A percentile compares a stretch with the other conserved stretches of the same genome.
Evolutionary conservation across 2,888 invertebrate species (phyloP).

Genomic region (Erebia palarica): DNA sequence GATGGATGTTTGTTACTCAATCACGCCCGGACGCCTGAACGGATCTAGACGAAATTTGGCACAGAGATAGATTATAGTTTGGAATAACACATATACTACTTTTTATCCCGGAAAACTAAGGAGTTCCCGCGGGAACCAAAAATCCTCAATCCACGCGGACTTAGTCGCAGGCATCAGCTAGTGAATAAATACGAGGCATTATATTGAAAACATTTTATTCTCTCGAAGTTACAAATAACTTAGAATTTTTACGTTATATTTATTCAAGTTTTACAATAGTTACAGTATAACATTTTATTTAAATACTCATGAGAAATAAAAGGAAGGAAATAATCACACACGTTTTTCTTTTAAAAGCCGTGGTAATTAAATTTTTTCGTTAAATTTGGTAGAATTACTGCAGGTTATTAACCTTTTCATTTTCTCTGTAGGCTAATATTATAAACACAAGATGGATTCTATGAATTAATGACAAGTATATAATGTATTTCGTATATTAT

Average conservation of each 20-base stretch:
- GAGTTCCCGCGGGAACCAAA: too few species aligned
- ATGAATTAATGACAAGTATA: background rate
- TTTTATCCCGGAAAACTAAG: too few species aligned
- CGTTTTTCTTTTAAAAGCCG: background rate
- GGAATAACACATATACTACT: too few species aligned
- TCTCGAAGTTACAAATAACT: slow-evolving; percentile 70
- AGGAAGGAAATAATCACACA: background rate
- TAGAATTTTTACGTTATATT: slow-evolving; percentile 60
- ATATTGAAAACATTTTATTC: slow-evolving; percentile 71
- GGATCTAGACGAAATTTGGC: too few species aligned
- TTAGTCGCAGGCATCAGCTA: too few species aligned
- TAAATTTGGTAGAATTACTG: background rate
- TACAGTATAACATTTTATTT: slow-evolving; percentile 2
- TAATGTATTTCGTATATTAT: background rate
- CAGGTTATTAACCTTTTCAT: background rate
- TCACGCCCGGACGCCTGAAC: too few species aligned
- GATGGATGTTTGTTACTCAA: too few species aligned
- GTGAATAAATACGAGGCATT: slow-evolving; percentile 29
- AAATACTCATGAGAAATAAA: background rate
- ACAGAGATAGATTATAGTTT: too few species aligned
- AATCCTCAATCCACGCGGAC: too few species aligned
- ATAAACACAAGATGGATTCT: too few species aligned
- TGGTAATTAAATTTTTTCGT: background rate
- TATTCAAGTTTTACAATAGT: slow-evolving; percentile 17
- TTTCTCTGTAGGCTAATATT: too few species aligned